Conservation (phyloP, 2,888 invertebrate genomes). For the Apotomis turbidana region DNA sequence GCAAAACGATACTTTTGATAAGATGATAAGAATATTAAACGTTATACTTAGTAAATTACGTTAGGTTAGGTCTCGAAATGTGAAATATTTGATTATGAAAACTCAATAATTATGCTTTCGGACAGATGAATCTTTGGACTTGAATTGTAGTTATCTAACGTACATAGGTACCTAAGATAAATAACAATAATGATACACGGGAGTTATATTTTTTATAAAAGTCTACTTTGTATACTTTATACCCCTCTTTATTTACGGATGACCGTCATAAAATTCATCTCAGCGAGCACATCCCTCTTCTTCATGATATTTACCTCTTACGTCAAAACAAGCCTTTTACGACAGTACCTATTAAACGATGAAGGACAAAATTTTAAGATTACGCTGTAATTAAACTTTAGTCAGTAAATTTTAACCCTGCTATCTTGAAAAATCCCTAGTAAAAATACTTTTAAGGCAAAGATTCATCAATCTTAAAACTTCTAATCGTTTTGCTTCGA, state of each 20-base stretch:
- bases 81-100: too few relatives aligned
- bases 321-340: slow-evolving; percentile 31
- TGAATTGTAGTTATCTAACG: too few relatives aligned
- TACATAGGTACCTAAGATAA: too few relatives aligned
- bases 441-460: slow-evolving; percentile 58
- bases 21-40: too few relatives aligned
- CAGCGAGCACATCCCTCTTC: slow-evolving; percentile 29
- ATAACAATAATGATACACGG: too few relatives aligned
- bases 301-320: slow-evolving; percentile 6
- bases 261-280: slow-evolving; percentile 32
- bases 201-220: slow-evolving; percentile 12
- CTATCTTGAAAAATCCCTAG: slow-evolving; percentile 48
- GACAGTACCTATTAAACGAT: slow-evolving; percentile 11
- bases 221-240: slow-evolving; percentile 14
- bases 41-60: too few relatives aligned
- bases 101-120: too few relatives aligned
- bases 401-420: slow-evolving; percentile 57
- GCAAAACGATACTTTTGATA: too few relatives aligned
- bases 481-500: slow-evolving; percentile 66
- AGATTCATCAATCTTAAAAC: slow-evolving; percentile 74
- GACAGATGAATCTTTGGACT: too few relatives aligned
- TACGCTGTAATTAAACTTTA: slow-evolving; percentile 49
- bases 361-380: slow-evolving; percentile 21
- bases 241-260: slow-evolving; percentile 26
- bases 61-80: too few relatives aligned